Evolutionary conservation across 2,113 vertebrate genomes (phyloP), one percentile per base, ranked within the genome.

Genomic region (Myotis yumanensis): DNA sequence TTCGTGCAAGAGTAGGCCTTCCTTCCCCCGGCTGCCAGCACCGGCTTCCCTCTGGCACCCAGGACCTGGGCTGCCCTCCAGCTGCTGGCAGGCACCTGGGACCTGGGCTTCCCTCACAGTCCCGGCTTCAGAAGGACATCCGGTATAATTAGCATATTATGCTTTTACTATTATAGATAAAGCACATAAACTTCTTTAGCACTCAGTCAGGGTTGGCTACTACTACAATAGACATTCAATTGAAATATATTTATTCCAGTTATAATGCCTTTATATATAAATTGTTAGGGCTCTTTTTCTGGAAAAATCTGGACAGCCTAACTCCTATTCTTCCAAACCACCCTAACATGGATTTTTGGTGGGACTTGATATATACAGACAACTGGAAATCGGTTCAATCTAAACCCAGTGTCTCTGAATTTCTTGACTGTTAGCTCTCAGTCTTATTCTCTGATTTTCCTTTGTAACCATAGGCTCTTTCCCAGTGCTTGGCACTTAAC

Each of bases 401-500:
- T 81, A 88, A 51, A 80, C 8, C 51, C 30, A 7, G 51, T 68
- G 2, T 73, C 76, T 64, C 25, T 43, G 57, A 71, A 77, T 20
- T 71, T 80, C 51, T 59, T 83, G n/a, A 91, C 20, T 59, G n/a
- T 62, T 62, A 81, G 48, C 43, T 43, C 35, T 72, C 35, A 76
- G 57, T 76, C 84, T 76, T 62, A 35, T 3, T 86, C 57, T 71
- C 30, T 77, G 57, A 37, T 35, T 59, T 89, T 69, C 43, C 48
- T 86, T 83, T 69, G 30, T 51, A 86, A 77, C 35, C 57, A 57
- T 25, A 57, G 32, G 90, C 69, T 71, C 43, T 92, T 73, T 80
- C 75, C 64, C 83, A 91, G 30, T 86, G 54, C 37, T 81, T 95
- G 75, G 37, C 57, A 91, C 64, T 75, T 25, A 89, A 81, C 62